A percentile compares a stretch with the other conserved stretches of the same genome.
phyloP scores from a whole-genome alignment of 2,797 vertebrate genomes.

The Hydrophis major region DNA sequence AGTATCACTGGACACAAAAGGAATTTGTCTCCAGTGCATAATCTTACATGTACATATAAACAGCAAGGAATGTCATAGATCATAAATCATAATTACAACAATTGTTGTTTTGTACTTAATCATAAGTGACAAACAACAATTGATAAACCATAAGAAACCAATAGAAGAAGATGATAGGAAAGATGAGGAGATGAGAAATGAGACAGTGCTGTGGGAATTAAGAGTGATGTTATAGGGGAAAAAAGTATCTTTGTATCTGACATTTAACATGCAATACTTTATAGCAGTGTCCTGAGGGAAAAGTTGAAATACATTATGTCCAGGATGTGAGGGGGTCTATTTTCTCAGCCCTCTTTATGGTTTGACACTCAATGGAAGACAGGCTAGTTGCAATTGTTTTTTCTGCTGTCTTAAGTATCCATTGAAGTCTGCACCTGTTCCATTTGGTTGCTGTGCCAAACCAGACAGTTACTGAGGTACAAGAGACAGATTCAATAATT shows the following conservation, averaged over 20 bases:
- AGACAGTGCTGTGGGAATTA: neutral
- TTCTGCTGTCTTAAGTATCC: neutral
- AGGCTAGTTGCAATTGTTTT: neutral
- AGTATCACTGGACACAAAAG: neutral
- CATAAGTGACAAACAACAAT: neutral
- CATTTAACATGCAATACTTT: neutral
- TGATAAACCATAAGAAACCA: neutral
- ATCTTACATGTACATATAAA: neutral
- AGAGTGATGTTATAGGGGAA: neutral
- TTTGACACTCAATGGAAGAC: neutral
- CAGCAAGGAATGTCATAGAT: neutral
- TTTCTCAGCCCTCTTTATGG: neutral
- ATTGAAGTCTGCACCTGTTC: neutral
- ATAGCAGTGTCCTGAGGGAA: neutral
- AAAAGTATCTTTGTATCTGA: neutral
- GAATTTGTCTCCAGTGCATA: neutral
- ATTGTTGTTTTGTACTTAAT: neutral
- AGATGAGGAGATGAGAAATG: neutral
- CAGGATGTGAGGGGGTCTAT: neutral
- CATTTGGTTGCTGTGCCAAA: neutral
- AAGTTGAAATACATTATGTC: neutral
- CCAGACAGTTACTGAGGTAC: neutral
- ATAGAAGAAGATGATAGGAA: neutral
- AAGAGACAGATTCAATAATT: neutral
- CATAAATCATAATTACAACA: neutral